These are phyloP conservation scores for Ictalurus furcatus DNA, from an alignment of 2,113 vertebrate species.

Conservation along the genomic window DNA sequence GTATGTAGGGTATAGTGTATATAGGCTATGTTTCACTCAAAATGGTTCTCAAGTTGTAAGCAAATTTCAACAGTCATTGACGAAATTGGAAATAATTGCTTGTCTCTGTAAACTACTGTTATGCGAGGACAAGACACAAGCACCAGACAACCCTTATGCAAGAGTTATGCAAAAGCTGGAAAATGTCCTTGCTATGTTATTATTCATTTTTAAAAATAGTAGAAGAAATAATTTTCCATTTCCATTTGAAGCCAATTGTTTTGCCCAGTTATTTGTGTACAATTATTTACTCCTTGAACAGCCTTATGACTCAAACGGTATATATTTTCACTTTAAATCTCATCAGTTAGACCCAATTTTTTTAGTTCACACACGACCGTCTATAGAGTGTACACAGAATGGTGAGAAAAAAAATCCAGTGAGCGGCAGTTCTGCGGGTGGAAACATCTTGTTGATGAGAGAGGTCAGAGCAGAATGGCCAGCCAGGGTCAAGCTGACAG, in stretches of 20 bases:
- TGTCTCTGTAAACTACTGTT: slow-evolving; percentile 17
- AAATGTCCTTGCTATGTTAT: slow-evolving; percentile 13
- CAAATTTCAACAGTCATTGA: not conserved
- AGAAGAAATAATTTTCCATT: too few relatives aligned
- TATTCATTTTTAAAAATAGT: not conserved
- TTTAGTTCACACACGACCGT: not conserved
- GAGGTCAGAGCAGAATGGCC: not conserved
- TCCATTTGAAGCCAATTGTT: not conserved
- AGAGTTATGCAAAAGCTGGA: slow-evolving; percentile 22
- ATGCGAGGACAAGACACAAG: not conserved
- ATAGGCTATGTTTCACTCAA: not conserved
- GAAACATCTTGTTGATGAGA: not conserved
- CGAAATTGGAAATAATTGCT: slow-evolving; percentile 20
- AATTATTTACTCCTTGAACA: not conserved
- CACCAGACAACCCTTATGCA: slow-evolving; percentile 9
- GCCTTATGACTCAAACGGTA: not conserved
- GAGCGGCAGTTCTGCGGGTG: not conserved
- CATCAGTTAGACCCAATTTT: not conserved
- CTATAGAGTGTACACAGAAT: not conserved
- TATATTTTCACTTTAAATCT: not conserved
- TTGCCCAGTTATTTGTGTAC: not conserved
- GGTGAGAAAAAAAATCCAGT: not conserved
- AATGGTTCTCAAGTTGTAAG: not conserved
- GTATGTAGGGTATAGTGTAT: slow-evolving; percentile 17
- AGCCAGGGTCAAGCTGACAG: not conserved